phyloP scores from a whole-genome alignment of 2,797 vertebrate species.

The Falco concolor region DNA sequence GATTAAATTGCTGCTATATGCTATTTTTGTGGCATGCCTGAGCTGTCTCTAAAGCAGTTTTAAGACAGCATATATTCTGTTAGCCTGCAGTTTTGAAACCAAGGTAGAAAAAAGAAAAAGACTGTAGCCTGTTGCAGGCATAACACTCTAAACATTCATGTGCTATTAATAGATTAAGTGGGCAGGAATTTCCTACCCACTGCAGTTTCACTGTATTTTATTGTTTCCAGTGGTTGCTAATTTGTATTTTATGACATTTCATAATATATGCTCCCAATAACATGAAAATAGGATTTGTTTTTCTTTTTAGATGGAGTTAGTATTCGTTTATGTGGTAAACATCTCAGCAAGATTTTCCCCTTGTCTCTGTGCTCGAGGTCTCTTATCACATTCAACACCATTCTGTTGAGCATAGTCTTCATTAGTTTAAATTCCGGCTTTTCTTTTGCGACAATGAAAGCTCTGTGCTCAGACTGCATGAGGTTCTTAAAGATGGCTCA shows the following conservation, averaged over 20 bases:
- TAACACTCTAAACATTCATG: constrained; percentile 8
- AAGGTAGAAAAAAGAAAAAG: constrained; percentile 8
- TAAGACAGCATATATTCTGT: constrained; percentile 14
- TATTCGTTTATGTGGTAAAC: neutral
- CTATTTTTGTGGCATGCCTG: constrained; percentile 52
- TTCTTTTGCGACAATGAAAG: neutral
- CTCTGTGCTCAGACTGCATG: neutral
- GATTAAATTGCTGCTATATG: constrained; percentile 43
- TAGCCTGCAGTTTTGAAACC: constrained; percentile 37
- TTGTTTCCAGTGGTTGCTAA: constrained; percentile 16
- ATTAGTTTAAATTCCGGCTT: neutral
- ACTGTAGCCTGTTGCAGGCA: constrained; percentile 36
- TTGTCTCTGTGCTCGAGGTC: neutral
- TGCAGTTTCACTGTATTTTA: constrained; percentile 23
- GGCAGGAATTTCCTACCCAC: constrained; percentile 41
- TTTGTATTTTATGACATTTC: constrained; percentile 18
- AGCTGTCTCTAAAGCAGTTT: constrained; percentile 41
- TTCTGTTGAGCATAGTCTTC: neutral
- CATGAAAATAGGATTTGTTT: constrained; percentile 14
- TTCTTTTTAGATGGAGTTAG: neutral
- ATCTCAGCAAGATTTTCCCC: neutral
- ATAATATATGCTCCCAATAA: neutral
- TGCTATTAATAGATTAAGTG: constrained; percentile 42
- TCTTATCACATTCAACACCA: neutral
- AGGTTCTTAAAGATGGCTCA: neutral